Evolutionary conservation across 2,888 invertebrate species (phyloP), one percentile per base, ranked within the genome.

Genomic region (Lacanobia wlatinum): DNA sequence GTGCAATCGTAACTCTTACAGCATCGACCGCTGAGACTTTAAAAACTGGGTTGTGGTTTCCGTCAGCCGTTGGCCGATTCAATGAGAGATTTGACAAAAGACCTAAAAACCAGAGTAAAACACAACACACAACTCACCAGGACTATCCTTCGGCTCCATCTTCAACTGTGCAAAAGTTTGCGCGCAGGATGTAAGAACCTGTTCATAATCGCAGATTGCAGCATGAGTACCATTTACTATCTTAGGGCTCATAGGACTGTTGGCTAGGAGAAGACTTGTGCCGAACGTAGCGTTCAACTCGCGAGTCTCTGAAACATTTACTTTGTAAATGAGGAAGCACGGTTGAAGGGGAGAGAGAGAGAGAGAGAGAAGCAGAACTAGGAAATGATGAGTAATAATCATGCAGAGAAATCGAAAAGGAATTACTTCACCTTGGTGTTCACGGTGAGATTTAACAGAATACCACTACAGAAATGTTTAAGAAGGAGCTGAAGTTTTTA

Each of bases 231-330:
- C 99, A 87, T 99, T 99, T 5, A 99, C 98, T 65, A 99, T 98
- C 96, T 99, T 99, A 0, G 99, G 99, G 8, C 99, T 99, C 98
- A 98, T 98, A 1, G 99, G 99, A 3, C 98, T 98, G 93, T 99
- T 99, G 64, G 99, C 98, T 63, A 99, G 96, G 38, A 99, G 97
- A 2, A 99, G 97, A 89, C 99, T 99, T 60, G 99, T 98, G 52
- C 99, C 99, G 88, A 99, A 99, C 52, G 98, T 98, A 67, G 98
- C 98, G 90, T 98, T 98, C 84, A 97, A 97, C 89, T 98, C 98
- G 83, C 98, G 97, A 1, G 98, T 98, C 92, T 98, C 98, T 98
- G 89, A 68, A 79, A 79, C n/a, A 63, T 55, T 34, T 48, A 38
- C 14, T 3, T 38, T 14, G 60, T 69, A 21, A 68, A 46, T 53